Evolutionary conservation across 92 coral and sea anemone species (phyloP), one percentile per base, ranked within the genome.

Genomic region (Actinernus sp.): DNA sequence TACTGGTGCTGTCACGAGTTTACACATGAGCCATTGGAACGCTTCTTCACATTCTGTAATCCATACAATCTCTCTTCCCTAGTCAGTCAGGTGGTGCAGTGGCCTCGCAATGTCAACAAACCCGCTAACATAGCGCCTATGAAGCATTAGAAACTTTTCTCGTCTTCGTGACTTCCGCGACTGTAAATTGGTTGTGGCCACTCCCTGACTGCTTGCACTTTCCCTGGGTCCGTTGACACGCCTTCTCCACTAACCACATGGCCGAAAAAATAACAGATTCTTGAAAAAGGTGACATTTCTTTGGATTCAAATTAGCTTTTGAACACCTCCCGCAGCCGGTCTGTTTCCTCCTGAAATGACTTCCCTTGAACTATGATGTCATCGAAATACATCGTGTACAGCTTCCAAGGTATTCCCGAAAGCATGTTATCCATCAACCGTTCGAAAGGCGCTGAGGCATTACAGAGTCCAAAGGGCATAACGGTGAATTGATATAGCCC

Each of bases 261-360:
- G n/a, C n/a, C 24, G 26, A 18, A n/a, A n/a, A 81, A 3, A 53
- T 27, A 16, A 81, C 64, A 1, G 63, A 21, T 26, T 14, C 23
- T 57, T 58, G 73, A 13, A 83, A 61, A 13, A 74, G 53, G 55
- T 40, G 49, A 57, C 82, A 73, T 55, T 81, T 81, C 41, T 73
- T 81, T 1, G 69, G 88, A 43, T 63, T 73, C 1, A 81, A 58
- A 26, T 73, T 81, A 18, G 73, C 55, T 44, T 52, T 56, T 43
- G n/a, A 81, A 49, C 13, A 81, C 65, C 0, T 69, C 74, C 31
- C 36, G 74, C 41, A 81, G 76, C 26, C 68, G 37, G 22, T 52
- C 14, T 1, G n/a, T n/a, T n/a, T n/a, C n/a, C n/a, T n/a, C n/a
- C n/a, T n/a, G n/a, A n/a, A n/a, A n/a, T n/a, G n/a, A 45, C 28